Base-by-base conservation (phyloP, 2,113 vertebrate species). In the Athene noctua region DNA sequence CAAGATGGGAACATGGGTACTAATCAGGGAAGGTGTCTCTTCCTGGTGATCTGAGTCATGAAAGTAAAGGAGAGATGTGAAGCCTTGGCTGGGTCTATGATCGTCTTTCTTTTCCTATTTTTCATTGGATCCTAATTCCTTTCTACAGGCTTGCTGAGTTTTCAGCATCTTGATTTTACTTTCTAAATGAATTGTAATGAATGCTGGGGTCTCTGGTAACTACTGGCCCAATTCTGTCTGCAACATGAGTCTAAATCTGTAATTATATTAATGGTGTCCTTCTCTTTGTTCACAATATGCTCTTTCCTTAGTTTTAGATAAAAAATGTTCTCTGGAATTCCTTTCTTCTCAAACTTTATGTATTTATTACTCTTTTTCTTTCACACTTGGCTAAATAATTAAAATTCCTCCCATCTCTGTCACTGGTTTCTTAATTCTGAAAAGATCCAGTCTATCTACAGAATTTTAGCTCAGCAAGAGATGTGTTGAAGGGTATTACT, bases 221-320 rank as follows among this genome's bases (percentile, higher is more conserved):
- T 71, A 63, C 47, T 94, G 89, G 78, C 91, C 94, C 77, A 92
- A 52, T 95, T 97, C 93, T 96, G 94, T 94, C 84, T 78, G 42
- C 38, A 86, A 36, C 0, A 0, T 81, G 27, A 96, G 23, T 67
- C 68, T 81, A 59, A 74, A 91, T 73, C 49, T 89, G 80, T 91
- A 96, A 96, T 96, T 97, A 84, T 61, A 72, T 89, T 96, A 94
- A 95, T 95, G 49, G 68, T 79, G 70, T 71, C 65, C 55, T 95
- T 80, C 88, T 29, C 59, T 91, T 86, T 91, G 77, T 94, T 91
- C n/a, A 1, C 32, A 94, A 83, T 78, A 90, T 62, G 51, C 9
- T 81, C 42, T 86, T 92, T 87, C 34, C 29, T 78, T 63, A 59
- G 52, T 62, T 95, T 94, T 63, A 89, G 89, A 66, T 54, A 10